Base-by-base conservation (phyloP, 2,888 invertebrate genomes). In the Alsophila aescularia region DNA sequence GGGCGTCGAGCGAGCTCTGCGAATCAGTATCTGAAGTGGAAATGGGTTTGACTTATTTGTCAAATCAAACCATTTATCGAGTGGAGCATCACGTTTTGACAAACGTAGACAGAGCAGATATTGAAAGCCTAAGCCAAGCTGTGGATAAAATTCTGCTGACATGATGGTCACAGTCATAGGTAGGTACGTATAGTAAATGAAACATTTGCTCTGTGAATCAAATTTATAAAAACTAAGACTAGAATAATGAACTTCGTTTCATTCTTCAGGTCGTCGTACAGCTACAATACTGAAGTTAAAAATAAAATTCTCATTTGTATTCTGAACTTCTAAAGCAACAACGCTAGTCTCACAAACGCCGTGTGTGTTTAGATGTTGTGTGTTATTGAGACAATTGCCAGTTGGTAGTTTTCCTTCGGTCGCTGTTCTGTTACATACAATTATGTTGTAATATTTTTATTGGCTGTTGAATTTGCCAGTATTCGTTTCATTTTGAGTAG, bases 221-320 rank as follows among this genome's bases (percentile, higher is more conserved):
- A 24, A 24, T 5, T 2, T 4, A 18, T 18, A 7, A 24, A 24
- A 24, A 24, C 3, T 5, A 24, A 24, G 24, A 24, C 24, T 7
- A 32, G 39, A 44, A 39, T 15, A 44, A 40, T 40, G 40, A 14
- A n/a, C 2, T 18, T 36, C 12, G 32, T 32, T 32, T 32, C n/a
- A n/a, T n/a, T n/a, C n/a, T n/a, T n/a, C 13, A 34, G 34, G 8
- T 29, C 40, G 18, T 42, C 18, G 37, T 43, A 39, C 29, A 16
- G 36, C 8, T 36, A 40, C 15, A 29, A n/a, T 29, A n/a, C 21
- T 27, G 39, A 47, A 44, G 64, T 52, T 71, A 64, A 63, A 72
- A 71, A 70, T 71, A 71, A 69, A 60, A 64, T 62, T 45, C 61
- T 67, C 68, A 65, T 68, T 72, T 62, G 66, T 67, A 68, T 72